phyloP scores from a whole-genome alignment of 2,888 invertebrate genomes.

The Drosophila bunnanda region DNA sequence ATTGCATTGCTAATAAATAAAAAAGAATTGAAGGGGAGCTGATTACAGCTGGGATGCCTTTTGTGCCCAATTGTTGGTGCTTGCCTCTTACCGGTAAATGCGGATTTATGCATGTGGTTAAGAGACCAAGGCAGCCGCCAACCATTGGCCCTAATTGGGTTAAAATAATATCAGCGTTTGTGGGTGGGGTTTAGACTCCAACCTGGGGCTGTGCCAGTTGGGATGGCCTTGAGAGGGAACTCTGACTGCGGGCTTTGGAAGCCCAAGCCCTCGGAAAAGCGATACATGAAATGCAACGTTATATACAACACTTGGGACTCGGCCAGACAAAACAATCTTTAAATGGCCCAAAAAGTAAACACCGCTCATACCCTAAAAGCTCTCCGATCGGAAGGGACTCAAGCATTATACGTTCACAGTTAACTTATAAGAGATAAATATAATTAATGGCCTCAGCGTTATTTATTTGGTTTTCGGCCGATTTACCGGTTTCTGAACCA shows the following conservation, averaged over 20 bases:
- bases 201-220: neutral
- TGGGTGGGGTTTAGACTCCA: neutral
- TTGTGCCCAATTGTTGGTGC: conserved; percentile 4
- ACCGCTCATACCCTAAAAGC: neutral
- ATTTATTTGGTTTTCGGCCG: conserved; percentile 54
- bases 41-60: conserved; percentile 27
- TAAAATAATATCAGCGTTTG: conserved; percentile 55
- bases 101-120: conserved; percentile 65
- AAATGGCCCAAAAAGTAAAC: neutral
- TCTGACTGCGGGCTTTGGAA: neutral
- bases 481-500: conserved; percentile 75
- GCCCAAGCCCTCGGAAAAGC: conserved; percentile 56
- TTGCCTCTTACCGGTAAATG: conserved; percentile 47
- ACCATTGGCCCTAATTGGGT: conserved; percentile 64
- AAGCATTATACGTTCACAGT: conserved; percentile 55
- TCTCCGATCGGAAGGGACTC: neutral
- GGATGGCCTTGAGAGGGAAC: conserved; percentile 60
- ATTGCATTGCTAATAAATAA: conserved; percentile 71
- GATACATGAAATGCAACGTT: conserved; percentile 71
- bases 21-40: conserved; percentile 52
- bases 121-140: conserved; percentile 30
- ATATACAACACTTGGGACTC: neutral
- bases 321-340: conserved; percentile 6
- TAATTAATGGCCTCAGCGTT: conserved; percentile 65
- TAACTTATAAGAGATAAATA: conserved; percentile 60